Conservation (phyloP, 2,888 invertebrate genomes). For the Aspidiotus rigidus region DNA sequence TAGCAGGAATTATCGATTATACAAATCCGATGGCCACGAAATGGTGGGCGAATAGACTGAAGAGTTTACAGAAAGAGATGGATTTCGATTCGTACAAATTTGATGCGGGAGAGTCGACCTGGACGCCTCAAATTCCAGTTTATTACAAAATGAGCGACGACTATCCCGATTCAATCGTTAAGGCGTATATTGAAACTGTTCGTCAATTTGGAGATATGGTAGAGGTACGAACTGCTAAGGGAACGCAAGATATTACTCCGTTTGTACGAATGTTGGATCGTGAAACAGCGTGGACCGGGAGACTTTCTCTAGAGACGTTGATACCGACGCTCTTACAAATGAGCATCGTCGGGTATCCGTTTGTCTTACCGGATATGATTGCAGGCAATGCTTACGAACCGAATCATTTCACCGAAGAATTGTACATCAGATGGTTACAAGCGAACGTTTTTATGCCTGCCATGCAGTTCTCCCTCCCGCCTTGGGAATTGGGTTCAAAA, state of each 20-base stretch:
- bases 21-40: constrained; percentile 47
- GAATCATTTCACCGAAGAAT: constrained; percentile 52
- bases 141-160: constrained; percentile 8
- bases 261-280: constrained; percentile 72
- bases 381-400: constrained; percentile 57
- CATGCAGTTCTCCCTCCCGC: constrained; percentile 68
- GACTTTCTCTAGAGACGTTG: constrained; percentile 61
- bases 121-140: constrained; percentile 20
- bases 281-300: constrained; percentile 53
- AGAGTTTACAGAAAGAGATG: constrained; percentile 50
- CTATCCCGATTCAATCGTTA: constrained; percentile 29
- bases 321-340: constrained; percentile 60
- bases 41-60: constrained; percentile 49
- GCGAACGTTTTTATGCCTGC: constrained; percentile 66
- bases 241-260: constrained; percentile 59
- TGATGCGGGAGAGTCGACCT: constrained; percentile 60
- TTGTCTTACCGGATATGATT: constrained; percentile 71
- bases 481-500: constrained; percentile 66
- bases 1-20: constrained; percentile 55
- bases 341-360: constrained; percentile 57
- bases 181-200: constrained; percentile 50
- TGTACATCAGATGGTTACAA: constrained; percentile 69
- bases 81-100: constrained; percentile 70
- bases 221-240: constrained; percentile 61
- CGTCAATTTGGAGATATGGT: constrained; percentile 53